Evolutionary conservation across 2,888 invertebrate species (phyloP).

Genomic region (Bruchidius siliquastri): DNA sequence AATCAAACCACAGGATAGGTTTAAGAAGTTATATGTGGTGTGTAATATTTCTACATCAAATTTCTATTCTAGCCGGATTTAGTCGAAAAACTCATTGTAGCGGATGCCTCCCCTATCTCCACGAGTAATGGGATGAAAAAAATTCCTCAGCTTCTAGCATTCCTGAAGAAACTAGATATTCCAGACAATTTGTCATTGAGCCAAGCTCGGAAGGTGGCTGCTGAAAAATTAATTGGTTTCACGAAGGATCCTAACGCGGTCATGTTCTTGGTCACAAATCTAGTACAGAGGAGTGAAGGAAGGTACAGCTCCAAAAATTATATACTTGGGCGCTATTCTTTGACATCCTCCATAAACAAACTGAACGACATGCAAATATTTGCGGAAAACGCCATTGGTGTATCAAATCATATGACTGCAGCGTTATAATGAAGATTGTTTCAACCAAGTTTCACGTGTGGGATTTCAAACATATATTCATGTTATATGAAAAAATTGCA

Average conservation of each 20-base stretch:
- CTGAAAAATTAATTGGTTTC: slow-evolving; percentile 57
- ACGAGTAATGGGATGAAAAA: slow-evolving; percentile 58
- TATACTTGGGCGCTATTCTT: not conserved
- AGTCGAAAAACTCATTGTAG: slow-evolving; percentile 64
- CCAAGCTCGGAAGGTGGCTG: slow-evolving; percentile 63
- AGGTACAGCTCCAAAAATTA: slow-evolving; percentile 27
- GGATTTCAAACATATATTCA: too few species aligned
- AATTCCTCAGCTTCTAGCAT: slow-evolving; percentile 62
- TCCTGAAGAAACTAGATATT: slow-evolving; percentile 59
- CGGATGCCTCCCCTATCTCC: slow-evolving; percentile 67
- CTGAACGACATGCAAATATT: too few species aligned
- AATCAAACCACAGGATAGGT: too few species aligned
- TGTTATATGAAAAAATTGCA: too few species aligned
- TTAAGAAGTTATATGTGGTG: too few species aligned
- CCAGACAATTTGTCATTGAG: slow-evolving; percentile 60
- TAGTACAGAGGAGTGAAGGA: slow-evolving; percentile 51
- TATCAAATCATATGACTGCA: too few species aligned
- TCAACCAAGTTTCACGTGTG: too few species aligned
- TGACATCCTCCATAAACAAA: not conserved
- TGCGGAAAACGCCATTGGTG: too few species aligned
- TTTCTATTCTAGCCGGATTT: slow-evolving; percentile 50
- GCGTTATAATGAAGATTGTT: too few species aligned
- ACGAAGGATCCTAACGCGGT: slow-evolving; percentile 58
- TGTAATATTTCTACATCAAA: too few species aligned
- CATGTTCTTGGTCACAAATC: slow-evolving; percentile 83